Conservation (phyloP, 1,140 invertebrate species). For the Drosophila bocki region DNA sequence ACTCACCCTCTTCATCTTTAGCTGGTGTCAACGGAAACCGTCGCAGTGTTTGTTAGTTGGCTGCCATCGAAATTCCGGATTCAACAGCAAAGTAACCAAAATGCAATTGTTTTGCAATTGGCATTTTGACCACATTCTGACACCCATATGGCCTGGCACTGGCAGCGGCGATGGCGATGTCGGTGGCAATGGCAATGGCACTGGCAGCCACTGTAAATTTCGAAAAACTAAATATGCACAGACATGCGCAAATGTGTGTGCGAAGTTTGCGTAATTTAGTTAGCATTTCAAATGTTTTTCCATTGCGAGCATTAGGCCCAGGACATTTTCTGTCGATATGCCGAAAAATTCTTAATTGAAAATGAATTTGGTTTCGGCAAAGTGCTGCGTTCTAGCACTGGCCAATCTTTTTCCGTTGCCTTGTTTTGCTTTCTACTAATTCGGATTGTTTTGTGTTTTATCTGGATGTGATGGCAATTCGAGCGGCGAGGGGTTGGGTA, state of each 20-base stretch:
- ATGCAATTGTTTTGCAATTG: constrained; percentile 84
- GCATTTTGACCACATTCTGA: constrained; percentile 84
- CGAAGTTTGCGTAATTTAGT: constrained; percentile 71
- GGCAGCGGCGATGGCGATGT: constrained; percentile 36
- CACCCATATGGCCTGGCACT: constrained; percentile 59
- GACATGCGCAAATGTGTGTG: constrained; percentile 35
- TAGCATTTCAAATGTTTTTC: constrained; percentile 72
- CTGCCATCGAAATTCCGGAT: constrained; percentile 82
- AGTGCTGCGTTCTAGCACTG: constrained; percentile 33
- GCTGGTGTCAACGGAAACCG: constrained; percentile 69
- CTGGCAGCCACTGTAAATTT: constrained; percentile 69
- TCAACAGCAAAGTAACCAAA: constrained; percentile 84
- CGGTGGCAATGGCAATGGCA: constrained; percentile 22
- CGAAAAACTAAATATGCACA: constrained; percentile 69
- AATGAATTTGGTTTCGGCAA: constrained; percentile 77
- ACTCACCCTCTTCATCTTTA: constrained; percentile 5
- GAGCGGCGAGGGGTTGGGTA: constrained; percentile 7
- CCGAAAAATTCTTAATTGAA: constrained; percentile 81
- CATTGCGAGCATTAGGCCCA: constrained; percentile 49
- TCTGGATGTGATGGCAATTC: constrained; percentile 68
- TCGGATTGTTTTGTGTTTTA: constrained; percentile 78
- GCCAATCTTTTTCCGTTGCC: constrained; percentile 10
- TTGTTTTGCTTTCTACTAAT: constrained; percentile 70
- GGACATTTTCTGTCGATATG: constrained; percentile 71
- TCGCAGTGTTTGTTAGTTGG: constrained; percentile 77